Conservation (phyloP, 2,113 vertebrate genomes). For the Ptychochromis oligacanthus region DNA sequence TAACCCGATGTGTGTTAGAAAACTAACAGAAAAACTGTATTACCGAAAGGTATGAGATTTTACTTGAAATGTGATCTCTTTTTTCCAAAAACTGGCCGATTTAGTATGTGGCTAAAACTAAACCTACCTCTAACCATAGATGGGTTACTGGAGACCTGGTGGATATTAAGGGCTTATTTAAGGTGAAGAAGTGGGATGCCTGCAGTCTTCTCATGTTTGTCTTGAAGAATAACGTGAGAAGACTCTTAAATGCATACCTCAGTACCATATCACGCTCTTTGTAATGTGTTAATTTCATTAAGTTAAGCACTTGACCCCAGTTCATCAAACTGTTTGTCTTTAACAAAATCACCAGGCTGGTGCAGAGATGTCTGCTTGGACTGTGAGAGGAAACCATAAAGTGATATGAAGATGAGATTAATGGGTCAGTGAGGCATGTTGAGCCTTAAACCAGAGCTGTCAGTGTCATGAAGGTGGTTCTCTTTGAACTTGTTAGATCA, state of each 20-base stretch:
- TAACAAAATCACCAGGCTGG: not conserved
- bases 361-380: not conserved
- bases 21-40: too few species aligned
- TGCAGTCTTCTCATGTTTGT: not conserved
- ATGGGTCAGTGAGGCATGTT: not conserved
- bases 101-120: not conserved
- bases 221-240: not conserved
- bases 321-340: not conserved
- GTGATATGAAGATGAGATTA: not conserved
- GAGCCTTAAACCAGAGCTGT: not conserved
- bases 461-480: not conserved
- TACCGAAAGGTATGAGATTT: not conserved
- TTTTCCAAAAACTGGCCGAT: not conserved
- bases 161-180: not conserved
- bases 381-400: too few species aligned
- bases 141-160: not conserved
- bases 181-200: not conserved
- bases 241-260: not conserved
- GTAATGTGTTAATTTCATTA: not conserved
- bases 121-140: not conserved
- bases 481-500: not conserved
- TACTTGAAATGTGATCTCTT: not conserved
- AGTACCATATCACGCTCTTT: not conserved
- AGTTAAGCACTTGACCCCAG: not conserved
- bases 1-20: too few species aligned